Conservation (phyloP, 30 jellyfish, hydroid and myxozoan species). For the Aurelia sp. region DNA sequence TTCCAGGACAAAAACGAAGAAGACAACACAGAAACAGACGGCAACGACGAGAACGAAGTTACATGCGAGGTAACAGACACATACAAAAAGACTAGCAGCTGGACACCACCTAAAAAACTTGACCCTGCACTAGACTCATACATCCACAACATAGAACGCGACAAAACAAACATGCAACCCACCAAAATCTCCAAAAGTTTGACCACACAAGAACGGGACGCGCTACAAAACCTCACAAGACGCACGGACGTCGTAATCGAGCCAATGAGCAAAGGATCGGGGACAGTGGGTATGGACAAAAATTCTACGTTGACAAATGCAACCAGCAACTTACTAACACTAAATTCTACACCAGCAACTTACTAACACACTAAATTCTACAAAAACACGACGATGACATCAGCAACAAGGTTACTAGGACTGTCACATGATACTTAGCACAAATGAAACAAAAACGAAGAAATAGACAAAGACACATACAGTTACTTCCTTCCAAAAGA, state of each 20-base stretch:
- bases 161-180: not conserved
- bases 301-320: conserved; percentile 5
- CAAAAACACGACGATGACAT: conserved; percentile 22
- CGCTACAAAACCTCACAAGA: not conserved
- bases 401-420: conserved; percentile 19
- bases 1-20: not conserved
- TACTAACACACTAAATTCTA: no score
- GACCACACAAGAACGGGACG: not conserved
- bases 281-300: conserved; percentile 3
- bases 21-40: not conserved
- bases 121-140: not conserved
- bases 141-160: not conserved
- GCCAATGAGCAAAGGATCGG: not conserved
- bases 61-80: not conserved
- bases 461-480: conserved; percentile 26
- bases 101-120: conserved; percentile 1
- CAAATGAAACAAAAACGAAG: conserved; percentile 16
- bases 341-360: not conserved
- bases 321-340: conserved; percentile 20
- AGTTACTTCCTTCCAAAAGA: not conserved
- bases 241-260: not conserved
- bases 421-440: conserved; percentile 4
- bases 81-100: not conserved
- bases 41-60: not conserved
- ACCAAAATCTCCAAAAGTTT: not conserved